Evolutionary conservation across 1,140 invertebrate species (phyloP).

Genomic region (Habropoda laboriosa): DNA sequence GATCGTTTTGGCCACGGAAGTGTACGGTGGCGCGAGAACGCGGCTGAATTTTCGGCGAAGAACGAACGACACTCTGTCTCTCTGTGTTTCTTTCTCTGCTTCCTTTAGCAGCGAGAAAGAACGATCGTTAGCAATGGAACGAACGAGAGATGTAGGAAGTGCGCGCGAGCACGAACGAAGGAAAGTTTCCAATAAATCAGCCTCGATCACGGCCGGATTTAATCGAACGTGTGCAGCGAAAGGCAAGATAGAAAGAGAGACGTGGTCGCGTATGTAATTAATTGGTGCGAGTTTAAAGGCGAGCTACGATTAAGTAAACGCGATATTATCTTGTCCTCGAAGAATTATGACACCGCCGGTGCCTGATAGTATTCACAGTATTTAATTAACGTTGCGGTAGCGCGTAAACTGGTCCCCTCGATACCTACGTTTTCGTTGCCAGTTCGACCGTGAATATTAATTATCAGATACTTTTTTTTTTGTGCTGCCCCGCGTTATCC

Average conservation of each 20-base stretch:
- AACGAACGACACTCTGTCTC: slow-evolving; percentile 4
- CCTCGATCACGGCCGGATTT: slow-evolving; percentile 27
- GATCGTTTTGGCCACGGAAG: slow-evolving; percentile 13
- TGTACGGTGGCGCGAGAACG: not conserved
- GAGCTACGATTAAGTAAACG: slow-evolving; percentile 53
- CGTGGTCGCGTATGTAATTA: slow-evolving; percentile 36
- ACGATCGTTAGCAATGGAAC: not conserved
- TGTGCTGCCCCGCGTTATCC: no score
- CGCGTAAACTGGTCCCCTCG: not conserved
- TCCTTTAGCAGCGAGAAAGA: not conserved
- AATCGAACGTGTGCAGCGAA: slow-evolving; percentile 45
- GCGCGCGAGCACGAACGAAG: slow-evolving; percentile 3
- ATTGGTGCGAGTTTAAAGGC: slow-evolving; percentile 50
- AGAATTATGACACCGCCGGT: not conserved
- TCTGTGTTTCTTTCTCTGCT: no score
- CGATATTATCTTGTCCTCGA: slow-evolving; percentile 32
- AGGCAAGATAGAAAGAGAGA: not conserved
- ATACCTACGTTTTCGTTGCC: not conserved
- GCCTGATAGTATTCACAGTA: slow-evolving; percentile 25
- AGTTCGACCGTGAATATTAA: slow-evolving; percentile 23
- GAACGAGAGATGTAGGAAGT: not conserved
- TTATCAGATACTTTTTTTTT: not conserved
- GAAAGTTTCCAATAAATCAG: slow-evolving; percentile 56
- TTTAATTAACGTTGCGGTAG: slow-evolving; percentile 19
- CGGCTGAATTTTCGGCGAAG: not conserved